These are phyloP conservation scores for Tachina fera DNA, from an alignment of 2,888 invertebrate species.

Conservation along the genomic window DNA sequence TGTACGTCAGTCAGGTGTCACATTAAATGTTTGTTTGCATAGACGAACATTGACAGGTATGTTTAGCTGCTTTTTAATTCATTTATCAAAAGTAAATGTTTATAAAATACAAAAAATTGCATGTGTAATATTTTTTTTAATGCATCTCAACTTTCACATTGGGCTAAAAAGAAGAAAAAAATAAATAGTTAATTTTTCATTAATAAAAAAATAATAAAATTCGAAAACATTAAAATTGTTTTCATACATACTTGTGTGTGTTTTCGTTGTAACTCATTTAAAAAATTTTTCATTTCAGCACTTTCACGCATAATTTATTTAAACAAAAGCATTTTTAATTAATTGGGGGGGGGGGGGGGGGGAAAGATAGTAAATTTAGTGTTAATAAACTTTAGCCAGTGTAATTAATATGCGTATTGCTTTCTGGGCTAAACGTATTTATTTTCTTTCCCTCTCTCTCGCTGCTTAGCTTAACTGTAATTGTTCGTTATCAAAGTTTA, in stretches of 20 bases:
- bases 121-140: conserved; percentile 57
- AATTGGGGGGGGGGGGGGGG: background rate
- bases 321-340: conserved; percentile 47
- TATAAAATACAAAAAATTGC: conserved; percentile 38
- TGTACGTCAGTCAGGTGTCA: conserved; percentile 5
- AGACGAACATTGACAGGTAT: background rate
- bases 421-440: conserved; percentile 33
- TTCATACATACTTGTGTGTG: background rate
- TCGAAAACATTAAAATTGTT: conserved; percentile 4
- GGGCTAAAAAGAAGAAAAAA: conserved; percentile 10
- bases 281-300: conserved; percentile 61
- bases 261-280: conserved; percentile 5
- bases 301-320: conserved; percentile 71
- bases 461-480: background rate
- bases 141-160: conserved; percentile 66
- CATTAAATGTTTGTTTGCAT: background rate
- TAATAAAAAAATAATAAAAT: conserved; percentile 28
- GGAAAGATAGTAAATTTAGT: conserved; percentile 10
- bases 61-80: background rate
- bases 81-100: background rate
- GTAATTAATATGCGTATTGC: conserved; percentile 47
- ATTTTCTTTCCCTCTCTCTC: background rate
- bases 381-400: conserved; percentile 46
- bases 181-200: conserved; percentile 48
- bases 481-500: conserved; percentile 8